Percentiles rank a stretch among this genome's conserved stretches.
Conservation (phyloP, 2,888 invertebrate genomes). For the Entomobrya proxima region DNA sequence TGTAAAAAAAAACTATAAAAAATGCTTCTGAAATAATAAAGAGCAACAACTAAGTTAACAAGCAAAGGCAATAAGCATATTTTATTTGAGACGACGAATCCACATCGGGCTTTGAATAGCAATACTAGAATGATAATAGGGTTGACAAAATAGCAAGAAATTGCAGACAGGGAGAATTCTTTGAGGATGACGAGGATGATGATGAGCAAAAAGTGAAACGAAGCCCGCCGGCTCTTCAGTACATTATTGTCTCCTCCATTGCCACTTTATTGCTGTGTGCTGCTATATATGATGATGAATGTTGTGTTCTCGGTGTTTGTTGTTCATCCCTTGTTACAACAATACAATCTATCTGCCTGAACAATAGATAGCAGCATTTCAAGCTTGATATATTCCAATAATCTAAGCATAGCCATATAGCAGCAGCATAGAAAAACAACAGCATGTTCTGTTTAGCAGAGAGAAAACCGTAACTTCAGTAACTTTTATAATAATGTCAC, state of each 20-base stretch:
- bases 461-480: neutral
- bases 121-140: conserved; percentile 8
- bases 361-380: no score
- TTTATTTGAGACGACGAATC: neutral
- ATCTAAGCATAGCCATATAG: no score
- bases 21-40: neutral
- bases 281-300: no score
- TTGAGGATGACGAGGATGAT: neutral
- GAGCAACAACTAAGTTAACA: neutral
- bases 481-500: conserved; percentile 26
- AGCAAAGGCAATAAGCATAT: neutral
- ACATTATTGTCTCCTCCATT: conserved; percentile 63
- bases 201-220: conserved; percentile 55
- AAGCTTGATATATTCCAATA: no score
- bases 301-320: conserved; percentile 23
- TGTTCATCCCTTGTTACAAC: no score
- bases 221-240: conserved; percentile 62
- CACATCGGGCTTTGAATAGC: neutral
- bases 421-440: neutral
- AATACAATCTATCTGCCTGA: no score
- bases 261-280: conserved; percentile 62
- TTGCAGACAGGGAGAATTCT: conserved; percentile 1
- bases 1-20: neutral
- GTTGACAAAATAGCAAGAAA: neutral
- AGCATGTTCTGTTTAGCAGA: conserved; percentile 13